Conservation (phyloP, 2,888 invertebrate genomes). For the Oegoconia quadripuncta region DNA sequence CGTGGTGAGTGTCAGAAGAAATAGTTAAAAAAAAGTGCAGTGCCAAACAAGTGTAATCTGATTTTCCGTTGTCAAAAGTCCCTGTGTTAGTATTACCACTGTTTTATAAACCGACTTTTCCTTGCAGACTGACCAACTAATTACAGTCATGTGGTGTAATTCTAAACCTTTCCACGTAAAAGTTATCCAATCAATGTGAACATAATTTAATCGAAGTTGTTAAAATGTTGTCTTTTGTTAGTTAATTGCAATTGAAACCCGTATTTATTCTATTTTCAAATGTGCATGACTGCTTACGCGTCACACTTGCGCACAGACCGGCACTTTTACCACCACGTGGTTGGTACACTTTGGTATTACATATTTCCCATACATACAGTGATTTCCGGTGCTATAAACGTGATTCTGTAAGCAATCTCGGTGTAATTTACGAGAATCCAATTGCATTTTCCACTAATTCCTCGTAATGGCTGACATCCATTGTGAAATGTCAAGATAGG, state of each 20-base stretch:
- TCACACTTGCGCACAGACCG: slow-evolving; percentile 61
- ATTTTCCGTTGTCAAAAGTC: slow-evolving; percentile 31
- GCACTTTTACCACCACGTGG: slow-evolving; percentile 72
- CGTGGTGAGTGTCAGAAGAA: slow-evolving; percentile 76
- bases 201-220: neutral
- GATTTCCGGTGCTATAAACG: slow-evolving; percentile 5
- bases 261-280: slow-evolving; percentile 34
- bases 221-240: slow-evolving; percentile 27
- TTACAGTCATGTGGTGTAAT: slow-evolving; percentile 12
- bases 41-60: slow-evolving; percentile 50
- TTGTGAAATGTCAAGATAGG: slow-evolving; percentile 77
- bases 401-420: neutral
- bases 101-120: slow-evolving; percentile 3
- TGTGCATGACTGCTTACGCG: slow-evolving; percentile 66
- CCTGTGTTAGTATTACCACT: slow-evolving; percentile 29
- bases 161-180: slow-evolving; percentile 6
- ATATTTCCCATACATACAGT: slow-evolving; percentile 16
- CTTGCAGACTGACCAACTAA: slow-evolving; percentile 8
- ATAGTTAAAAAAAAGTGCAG: slow-evolving; percentile 56
- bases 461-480: slow-evolving; percentile 67
- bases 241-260: slow-evolving; percentile 6
- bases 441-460: slow-evolving; percentile 23
- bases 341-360: slow-evolving; percentile 46
- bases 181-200: neutral
- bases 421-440: slow-evolving; percentile 9